Evolutionary conservation across 2,113 vertebrate genomes (phyloP).

Genomic region (Calyptommatus sinebrachiatus): DNA sequence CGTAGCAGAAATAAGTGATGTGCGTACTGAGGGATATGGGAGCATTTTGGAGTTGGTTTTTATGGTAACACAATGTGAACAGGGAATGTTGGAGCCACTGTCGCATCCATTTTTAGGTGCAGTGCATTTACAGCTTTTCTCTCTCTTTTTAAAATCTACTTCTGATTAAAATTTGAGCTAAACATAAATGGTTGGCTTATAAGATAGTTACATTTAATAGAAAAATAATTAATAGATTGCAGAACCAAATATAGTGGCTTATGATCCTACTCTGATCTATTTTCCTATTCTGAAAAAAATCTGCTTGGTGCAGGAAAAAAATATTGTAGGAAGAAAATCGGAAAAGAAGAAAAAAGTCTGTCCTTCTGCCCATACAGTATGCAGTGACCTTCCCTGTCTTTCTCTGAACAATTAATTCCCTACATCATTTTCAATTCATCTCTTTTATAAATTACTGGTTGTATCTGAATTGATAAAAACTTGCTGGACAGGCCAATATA

Average conservation of each 20-base stretch:
- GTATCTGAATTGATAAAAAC: not conserved
- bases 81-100: too few relatives aligned
- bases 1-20: too few relatives aligned
- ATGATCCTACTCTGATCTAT: not conserved
- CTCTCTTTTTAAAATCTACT: not conserved
- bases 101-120: too few relatives aligned
- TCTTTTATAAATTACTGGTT: not conserved
- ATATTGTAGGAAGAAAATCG: not conserved
- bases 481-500: not conserved
- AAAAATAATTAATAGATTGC: not conserved
- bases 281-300: not conserved
- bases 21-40: too few relatives aligned
- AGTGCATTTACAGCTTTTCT: too few relatives aligned
- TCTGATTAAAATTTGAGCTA: not conserved
- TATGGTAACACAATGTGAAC: too few relatives aligned
- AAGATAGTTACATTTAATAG: not conserved
- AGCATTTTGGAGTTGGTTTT: too few relatives aligned
- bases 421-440: not conserved
- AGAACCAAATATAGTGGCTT: not conserved
- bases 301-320: not conserved
- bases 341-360: not conserved
- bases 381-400: not conserved
- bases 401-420: not conserved
- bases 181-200: too few relatives aligned
- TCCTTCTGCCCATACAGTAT: not conserved